Evolutionary conservation across 2,113 vertebrate genomes (phyloP).

Genomic region (Neogobius melanostomus): DNA sequence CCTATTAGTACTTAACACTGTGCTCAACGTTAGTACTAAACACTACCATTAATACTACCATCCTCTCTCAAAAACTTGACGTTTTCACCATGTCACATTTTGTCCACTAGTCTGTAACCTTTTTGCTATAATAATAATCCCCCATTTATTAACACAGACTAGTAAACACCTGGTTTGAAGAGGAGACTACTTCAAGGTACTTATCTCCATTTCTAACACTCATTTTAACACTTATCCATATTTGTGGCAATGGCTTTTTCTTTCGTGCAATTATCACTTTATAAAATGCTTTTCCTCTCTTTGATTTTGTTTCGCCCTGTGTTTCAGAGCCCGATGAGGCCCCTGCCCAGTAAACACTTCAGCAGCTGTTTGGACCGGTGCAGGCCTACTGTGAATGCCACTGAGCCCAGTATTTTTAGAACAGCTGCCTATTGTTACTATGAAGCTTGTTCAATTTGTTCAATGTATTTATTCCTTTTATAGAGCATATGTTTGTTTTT

Average conservation of each 20-base stretch:
- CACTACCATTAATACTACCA: too few relatives aligned
- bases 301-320: background rate
- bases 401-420: constrained; percentile 11
- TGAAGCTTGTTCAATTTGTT: background rate
- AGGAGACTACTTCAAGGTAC: background rate
- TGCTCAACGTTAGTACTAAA: background rate
- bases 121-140: background rate
- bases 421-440: background rate
- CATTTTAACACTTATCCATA: background rate
- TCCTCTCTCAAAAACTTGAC: background rate
- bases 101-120: background rate
- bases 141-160: constrained; percentile 1
- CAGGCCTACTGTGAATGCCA: background rate
- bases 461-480: background rate
- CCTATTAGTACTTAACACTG: background rate
- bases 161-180: background rate
- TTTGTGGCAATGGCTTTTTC: background rate
- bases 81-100: background rate
- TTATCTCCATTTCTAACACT: background rate
- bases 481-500: background rate
- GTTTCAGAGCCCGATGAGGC: constrained; percentile 1
- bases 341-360: background rate
- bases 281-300: background rate
- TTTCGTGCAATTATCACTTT: background rate
- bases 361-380: background rate